Percentiles rank a stretch among this genome's conserved stretches.
Conservation (phyloP, 2,113 vertebrate genomes). For the Strix aluco region DNA sequence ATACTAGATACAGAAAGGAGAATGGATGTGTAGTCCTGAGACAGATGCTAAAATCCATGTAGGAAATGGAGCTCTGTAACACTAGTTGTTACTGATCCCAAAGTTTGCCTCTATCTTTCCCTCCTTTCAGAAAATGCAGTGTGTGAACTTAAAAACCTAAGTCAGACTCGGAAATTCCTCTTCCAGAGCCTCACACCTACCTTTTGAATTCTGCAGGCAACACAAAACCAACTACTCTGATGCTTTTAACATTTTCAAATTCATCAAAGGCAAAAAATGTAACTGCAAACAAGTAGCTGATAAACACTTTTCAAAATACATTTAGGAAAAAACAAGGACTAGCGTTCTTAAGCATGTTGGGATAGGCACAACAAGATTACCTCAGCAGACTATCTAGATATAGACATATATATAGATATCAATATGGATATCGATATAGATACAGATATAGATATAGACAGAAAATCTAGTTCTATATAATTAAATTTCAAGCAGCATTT, state of each 20-base stretch:
- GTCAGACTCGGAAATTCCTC: background rate
- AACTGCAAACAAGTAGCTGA: background rate
- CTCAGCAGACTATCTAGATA: background rate
- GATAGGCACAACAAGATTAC: background rate
- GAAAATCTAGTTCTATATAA: background rate
- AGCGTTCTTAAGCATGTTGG: background rate
- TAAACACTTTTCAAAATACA: background rate
- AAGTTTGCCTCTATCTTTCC: background rate
- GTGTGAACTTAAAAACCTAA: background rate
- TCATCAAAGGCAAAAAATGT: background rate
- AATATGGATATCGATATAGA: background rate
- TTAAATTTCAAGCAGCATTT: background rate
- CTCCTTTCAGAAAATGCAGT: background rate
- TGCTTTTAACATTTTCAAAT: background rate
- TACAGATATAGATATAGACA: too few relatives aligned
- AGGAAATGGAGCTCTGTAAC: background rate
- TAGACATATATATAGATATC: background rate
- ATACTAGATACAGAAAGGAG: background rate
- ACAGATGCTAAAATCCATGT: background rate
- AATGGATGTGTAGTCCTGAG: background rate
- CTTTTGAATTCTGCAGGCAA: background rate
- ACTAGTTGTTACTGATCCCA: background rate
- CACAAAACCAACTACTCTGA: background rate
- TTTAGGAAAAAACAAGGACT: background rate
- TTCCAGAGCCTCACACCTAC: background rate